phyloP scores from a whole-genome alignment of 2,888 invertebrate genomes.

The Flexamia atlantica region DNA sequence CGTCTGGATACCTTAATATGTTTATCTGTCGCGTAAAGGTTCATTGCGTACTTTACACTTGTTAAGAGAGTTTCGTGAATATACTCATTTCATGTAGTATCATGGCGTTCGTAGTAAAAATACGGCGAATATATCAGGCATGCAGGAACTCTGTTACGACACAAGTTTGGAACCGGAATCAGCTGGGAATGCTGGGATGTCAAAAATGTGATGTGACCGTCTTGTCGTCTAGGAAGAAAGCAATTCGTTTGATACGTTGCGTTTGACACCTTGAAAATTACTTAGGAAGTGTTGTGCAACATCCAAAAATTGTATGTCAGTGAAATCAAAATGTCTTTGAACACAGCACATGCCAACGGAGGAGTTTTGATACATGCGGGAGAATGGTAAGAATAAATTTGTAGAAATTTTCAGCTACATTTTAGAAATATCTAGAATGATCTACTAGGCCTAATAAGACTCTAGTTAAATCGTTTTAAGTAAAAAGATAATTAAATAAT shows the following conservation, averaged over 20 bases:
- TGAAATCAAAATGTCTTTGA: conserved; percentile 88
- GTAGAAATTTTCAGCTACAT: not conserved
- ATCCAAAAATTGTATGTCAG: conserved; percentile 19
- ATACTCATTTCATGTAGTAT: no score
- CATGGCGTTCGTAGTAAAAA: no score
- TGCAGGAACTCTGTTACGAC: not conserved
- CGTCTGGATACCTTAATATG: no score
- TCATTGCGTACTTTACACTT: no score
- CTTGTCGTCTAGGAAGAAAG: not conserved
- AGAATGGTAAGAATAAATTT: conserved; percentile 88
- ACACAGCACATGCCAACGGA: conserved; percentile 95
- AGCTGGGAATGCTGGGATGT: no score
- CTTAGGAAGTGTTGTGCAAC: conserved; percentile 60
- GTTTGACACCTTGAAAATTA: not conserved
- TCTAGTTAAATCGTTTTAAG: no score
- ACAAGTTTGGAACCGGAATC: not conserved
- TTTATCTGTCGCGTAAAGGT: no score
- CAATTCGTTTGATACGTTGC: not conserved
- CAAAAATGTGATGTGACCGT: not conserved
- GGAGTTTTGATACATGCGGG: conserved; percentile 97
- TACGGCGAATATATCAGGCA: not conserved
- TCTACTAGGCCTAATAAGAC: not conserved
- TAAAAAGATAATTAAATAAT: no score
- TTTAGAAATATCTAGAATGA: conserved; percentile 32
- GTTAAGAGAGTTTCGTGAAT: no score